A percentile compares a stretch with the other conserved stretches of the same genome.
Conservation (phyloP, 1,140 invertebrate species). For the Orussus abietinus region DNA sequence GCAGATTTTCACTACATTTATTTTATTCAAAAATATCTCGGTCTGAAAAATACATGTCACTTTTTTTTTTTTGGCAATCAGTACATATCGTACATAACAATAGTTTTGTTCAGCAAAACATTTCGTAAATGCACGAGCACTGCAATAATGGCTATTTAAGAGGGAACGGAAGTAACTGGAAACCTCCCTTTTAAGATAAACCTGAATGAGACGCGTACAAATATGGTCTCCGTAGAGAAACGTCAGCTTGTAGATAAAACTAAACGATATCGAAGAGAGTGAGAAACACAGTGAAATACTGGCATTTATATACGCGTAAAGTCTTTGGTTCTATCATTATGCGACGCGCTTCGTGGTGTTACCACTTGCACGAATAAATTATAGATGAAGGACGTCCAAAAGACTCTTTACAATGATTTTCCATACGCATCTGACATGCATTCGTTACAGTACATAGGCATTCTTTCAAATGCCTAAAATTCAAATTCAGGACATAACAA, state of each 20-base stretch:
- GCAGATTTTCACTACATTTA: constrained; percentile 37
- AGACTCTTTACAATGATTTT: neutral
- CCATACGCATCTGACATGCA: neutral
- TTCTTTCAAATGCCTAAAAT: constrained; percentile 7
- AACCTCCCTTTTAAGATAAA: too few species aligned
- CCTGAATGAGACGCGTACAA: too few species aligned
- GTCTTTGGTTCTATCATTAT: constrained; percentile 46
- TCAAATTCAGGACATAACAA: constrained; percentile 15
- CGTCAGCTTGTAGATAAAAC: too few species aligned
- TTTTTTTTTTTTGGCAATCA: constrained; percentile 39
- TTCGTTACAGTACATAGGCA: neutral
- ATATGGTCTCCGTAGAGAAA: too few species aligned
- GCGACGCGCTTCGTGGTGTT: constrained; percentile 19
- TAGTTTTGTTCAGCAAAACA: constrained; percentile 29
- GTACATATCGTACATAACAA: constrained; percentile 39
- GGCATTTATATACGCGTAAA: constrained; percentile 33
- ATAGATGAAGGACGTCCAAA: constrained; percentile 19
- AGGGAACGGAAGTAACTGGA: too few species aligned
- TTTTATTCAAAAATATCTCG: constrained; percentile 52
- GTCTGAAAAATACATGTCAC: constrained; percentile 48
- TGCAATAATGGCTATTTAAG: too few species aligned
- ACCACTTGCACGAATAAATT: constrained; percentile 9
- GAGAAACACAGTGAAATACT: constrained; percentile 39
- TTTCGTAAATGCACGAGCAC: constrained; percentile 12
- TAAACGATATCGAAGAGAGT: too few species aligned